A percentile compares a stretch with the other conserved stretches of the same genome.
phyloP scores from a whole-genome alignment of 2,888 invertebrate species.

The Ectemnius cavifrons region DNA sequence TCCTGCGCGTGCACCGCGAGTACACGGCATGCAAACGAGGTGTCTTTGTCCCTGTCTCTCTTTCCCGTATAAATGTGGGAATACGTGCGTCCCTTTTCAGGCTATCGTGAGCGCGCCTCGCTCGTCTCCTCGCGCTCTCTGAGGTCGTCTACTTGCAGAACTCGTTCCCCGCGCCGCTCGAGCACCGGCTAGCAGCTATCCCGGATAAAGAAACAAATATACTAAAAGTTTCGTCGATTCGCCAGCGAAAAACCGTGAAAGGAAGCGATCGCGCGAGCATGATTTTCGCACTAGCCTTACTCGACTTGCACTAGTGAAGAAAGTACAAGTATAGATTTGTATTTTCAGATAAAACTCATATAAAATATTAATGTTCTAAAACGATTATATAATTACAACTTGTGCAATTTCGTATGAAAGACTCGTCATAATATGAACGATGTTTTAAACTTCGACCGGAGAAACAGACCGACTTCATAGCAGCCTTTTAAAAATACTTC shows the following conservation, averaged over 20 bases:
- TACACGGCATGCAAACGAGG: constrained; percentile 49
- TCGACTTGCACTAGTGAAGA: too few species aligned
- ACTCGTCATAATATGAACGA: too few species aligned
- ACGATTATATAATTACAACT: too few species aligned
- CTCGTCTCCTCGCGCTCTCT: constrained; percentile 58
- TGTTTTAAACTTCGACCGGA: too few species aligned
- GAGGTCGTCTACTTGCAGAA: constrained; percentile 73
- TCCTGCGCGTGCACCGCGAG: constrained; percentile 14
- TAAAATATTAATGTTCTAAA: too few species aligned
- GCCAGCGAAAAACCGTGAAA: constrained; percentile 3
- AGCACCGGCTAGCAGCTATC: constrained; percentile 44
- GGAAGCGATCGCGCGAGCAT: constrained; percentile 4
- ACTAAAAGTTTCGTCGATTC: background rate
- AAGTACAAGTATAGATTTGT: too few species aligned
- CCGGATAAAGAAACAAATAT: constrained; percentile 3
- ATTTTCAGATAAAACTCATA: too few species aligned
- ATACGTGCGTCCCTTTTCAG: constrained; percentile 19
- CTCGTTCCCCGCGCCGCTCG: constrained; percentile 63
- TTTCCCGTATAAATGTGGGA: constrained; percentile 14
- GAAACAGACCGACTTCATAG: too few species aligned
- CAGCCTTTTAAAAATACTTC: too few species aligned
- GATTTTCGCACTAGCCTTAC: too few species aligned
- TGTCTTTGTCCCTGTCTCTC: constrained; percentile 3
- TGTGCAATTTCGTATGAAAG: too few species aligned
- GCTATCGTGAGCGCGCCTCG: constrained; percentile 32